These are phyloP conservation scores for Anastrepha obliqua DNA, from an alignment of 1,140 invertebrate species.

Conservation along the genomic window DNA sequence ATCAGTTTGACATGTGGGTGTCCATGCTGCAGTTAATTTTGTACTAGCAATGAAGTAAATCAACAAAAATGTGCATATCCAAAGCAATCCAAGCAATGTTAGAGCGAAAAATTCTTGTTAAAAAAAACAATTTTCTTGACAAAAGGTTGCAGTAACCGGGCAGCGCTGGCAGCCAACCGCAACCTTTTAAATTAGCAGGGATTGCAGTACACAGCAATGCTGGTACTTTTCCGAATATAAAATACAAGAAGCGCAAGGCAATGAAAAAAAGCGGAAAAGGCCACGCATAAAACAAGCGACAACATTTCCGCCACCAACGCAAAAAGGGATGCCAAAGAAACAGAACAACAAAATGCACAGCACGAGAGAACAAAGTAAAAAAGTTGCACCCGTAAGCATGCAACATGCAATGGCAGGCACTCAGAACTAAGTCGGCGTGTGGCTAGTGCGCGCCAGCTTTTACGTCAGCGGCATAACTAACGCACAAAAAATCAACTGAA, in stretches of 20 bases:
- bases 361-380: background rate
- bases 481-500: background rate
- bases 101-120: background rate
- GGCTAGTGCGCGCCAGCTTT: background rate
- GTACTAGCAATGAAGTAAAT: background rate
- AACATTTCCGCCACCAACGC: background rate
- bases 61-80: background rate
- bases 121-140: no score
- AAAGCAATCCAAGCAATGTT: background rate
- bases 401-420: background rate
- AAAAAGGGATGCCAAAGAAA: background rate
- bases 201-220: background rate
- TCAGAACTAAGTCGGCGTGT: background rate
- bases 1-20: constrained; percentile 31
- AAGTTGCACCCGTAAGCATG: background rate
- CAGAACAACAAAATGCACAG: no score
- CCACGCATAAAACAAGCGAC: constrained; percentile 26
- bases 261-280: background rate
- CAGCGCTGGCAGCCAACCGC: background rate
- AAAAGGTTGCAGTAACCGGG: background rate
- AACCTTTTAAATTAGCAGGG: constrained; percentile 28
- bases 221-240: no score
- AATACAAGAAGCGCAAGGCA: background rate
- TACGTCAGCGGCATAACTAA: background rate
- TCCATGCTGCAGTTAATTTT: background rate